Percentiles rank a stretch among this genome's conserved stretches.
Conservation (phyloP, 2,797 vertebrate genomes). For the Falco biarmicus region DNA sequence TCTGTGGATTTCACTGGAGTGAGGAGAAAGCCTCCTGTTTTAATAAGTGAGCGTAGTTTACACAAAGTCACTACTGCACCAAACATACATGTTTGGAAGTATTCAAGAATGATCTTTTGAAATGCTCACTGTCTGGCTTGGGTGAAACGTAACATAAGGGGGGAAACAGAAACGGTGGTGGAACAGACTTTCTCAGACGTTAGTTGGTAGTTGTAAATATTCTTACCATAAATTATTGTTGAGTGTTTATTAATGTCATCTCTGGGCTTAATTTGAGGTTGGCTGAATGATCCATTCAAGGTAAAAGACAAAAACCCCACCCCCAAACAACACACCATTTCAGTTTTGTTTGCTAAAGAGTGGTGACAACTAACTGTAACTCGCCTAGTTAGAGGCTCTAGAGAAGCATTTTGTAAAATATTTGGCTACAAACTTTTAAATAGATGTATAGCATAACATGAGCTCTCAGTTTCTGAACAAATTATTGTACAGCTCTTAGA, state of each 20-base stretch:
- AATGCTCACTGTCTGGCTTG: not conserved
- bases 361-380: not conserved
- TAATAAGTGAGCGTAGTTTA: not conserved
- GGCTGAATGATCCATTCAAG: not conserved
- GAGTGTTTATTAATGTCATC: not conserved
- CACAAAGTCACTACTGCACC: not conserved
- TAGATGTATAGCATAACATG: not conserved
- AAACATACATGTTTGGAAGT: not conserved
- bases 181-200: not conserved
- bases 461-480: not conserved
- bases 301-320: not conserved
- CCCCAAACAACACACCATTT: not conserved
- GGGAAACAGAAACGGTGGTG: not conserved
- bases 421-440: not conserved
- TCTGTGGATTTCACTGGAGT: not conserved
- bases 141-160: accelerated
- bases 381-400: too few species aligned
- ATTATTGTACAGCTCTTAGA: too few species aligned
- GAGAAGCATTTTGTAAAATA: not conserved
- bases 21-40: not conserved
- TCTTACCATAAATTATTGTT: not conserved
- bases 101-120: not conserved
- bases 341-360: not conserved
- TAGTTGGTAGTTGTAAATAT: not conserved
- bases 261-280: not conserved